Evolutionary conservation across 2,888 invertebrate species (phyloP).

Genomic region (Drosophila barbarae): DNA sequence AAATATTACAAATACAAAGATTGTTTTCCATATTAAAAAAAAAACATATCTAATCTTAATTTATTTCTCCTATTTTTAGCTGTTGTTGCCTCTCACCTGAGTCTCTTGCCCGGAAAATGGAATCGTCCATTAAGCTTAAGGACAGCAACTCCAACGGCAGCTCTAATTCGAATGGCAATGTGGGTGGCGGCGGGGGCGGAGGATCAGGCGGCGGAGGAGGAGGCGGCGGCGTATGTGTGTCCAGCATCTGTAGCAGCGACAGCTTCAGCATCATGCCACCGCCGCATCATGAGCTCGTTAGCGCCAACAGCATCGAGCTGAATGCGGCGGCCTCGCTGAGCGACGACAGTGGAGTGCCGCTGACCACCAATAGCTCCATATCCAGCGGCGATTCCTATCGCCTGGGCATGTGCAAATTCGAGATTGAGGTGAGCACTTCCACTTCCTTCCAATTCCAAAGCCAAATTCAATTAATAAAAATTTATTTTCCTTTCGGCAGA

Average conservation of each 20-base stretch:
- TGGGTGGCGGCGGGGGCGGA: slow-evolving; percentile 22
- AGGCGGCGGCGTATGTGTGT: slow-evolving; percentile 24
- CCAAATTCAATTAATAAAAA: background rate
- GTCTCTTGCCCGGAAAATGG: slow-evolving; percentile 54
- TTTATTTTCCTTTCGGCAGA: slow-evolving; percentile 78
- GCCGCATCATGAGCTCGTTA: slow-evolving; percentile 76
- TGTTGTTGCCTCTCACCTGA: slow-evolving; percentile 39
- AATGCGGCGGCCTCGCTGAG: slow-evolving; percentile 79
- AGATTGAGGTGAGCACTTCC: slow-evolving; percentile 76
- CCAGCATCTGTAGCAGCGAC: slow-evolving; percentile 75
- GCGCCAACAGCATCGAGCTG: slow-evolving; percentile 79
- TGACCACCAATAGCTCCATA: slow-evolving; percentile 80
- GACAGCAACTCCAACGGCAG: slow-evolving; percentile 56
- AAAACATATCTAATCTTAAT: background rate
- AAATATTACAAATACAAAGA: too few species aligned
- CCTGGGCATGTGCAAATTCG: slow-evolving; percentile 79
- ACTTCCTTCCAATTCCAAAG: background rate
- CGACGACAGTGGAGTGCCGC: slow-evolving; percentile 79
- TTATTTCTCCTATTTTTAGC: background rate
- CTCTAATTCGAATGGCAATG: slow-evolving; percentile 35
- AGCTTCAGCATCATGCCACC: slow-evolving; percentile 77
- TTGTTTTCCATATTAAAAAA: too few species aligned
- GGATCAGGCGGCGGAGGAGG: slow-evolving; percentile 10
- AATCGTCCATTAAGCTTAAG: slow-evolving; percentile 73
- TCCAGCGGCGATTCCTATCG: slow-evolving; percentile 80